Conservation (phyloP, 2,113 vertebrate genomes). For the Mus pahari region DNA sequence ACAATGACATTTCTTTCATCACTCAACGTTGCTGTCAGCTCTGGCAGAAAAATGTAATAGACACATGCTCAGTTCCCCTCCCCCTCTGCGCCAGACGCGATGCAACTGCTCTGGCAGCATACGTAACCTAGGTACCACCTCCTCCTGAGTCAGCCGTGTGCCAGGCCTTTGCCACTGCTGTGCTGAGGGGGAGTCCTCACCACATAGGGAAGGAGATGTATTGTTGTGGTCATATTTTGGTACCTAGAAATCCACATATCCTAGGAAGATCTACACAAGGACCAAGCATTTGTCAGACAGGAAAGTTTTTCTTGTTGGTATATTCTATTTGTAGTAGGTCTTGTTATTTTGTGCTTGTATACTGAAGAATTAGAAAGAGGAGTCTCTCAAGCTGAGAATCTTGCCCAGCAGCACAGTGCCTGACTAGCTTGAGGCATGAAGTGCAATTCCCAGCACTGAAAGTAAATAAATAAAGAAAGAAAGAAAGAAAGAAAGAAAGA, state of each 20-base stretch:
- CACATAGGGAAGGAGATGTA: background rate
- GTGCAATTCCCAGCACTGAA: background rate
- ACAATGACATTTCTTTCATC: conserved; percentile 29
- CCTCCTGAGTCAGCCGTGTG: background rate
- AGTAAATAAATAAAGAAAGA: background rate
- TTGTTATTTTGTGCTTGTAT: background rate
- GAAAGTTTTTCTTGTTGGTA: background rate
- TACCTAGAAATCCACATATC: background rate
- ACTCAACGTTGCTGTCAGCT: conserved; percentile 31
- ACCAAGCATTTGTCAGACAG: background rate
- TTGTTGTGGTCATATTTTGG: background rate
- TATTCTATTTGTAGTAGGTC: background rate
- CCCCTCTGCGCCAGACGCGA: background rate
- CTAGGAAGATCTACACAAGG: background rate
- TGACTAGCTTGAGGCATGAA: background rate
- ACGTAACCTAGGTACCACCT: background rate
- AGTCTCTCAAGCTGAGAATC: background rate
- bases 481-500: background rate
- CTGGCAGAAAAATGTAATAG: background rate
- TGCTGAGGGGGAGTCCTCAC: no score
- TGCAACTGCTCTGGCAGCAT: background rate
- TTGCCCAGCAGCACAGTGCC: no score
- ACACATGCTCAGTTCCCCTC: background rate
- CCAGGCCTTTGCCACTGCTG: background rate
- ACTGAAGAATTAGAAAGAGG: background rate